A percentile compares a stretch with the other conserved stretches of the same genome.
Conservation (phyloP, 2,797 vertebrate species). For the Phyllotis vaccarum region DNA sequence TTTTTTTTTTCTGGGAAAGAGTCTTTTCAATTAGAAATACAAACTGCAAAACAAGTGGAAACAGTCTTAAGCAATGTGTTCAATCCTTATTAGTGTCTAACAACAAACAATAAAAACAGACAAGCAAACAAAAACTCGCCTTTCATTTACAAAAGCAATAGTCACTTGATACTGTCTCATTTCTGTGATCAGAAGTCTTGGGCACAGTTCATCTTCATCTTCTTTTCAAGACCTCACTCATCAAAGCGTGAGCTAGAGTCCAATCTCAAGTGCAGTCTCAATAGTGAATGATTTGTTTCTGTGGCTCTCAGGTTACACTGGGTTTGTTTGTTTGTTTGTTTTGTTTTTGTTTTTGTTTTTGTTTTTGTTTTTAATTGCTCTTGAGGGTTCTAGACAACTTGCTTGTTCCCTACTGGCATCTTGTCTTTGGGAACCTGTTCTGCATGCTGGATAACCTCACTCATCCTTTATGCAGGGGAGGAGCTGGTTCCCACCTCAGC, state of each 20-base stretch:
- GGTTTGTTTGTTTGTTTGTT: too few relatives aligned
- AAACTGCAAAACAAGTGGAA: not conserved
- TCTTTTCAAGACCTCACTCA: not conserved
- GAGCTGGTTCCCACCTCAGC: too few relatives aligned
- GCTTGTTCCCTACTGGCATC: not conserved
- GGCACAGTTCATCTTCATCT: not conserved
- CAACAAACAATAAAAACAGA: not conserved
- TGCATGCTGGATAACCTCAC: too few relatives aligned
- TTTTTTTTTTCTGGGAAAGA: not conserved
- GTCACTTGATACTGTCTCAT: not conserved
- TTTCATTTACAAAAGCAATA: not conserved
- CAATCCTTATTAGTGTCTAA: slow-evolving; percentile 8
- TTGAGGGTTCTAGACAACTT: not conserved
- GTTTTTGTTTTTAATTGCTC: not conserved
- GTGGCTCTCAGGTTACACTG: not conserved
- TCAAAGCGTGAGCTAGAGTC: not conserved
- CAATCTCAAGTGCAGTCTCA: not conserved
- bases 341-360: too few relatives aligned
- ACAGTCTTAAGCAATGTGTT: not conserved
- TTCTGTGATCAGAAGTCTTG: not conserved
- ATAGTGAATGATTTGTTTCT: not conserved
- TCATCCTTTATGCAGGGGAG: too few relatives aligned
- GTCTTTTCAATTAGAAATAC: not conserved
- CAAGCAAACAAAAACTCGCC: not conserved
- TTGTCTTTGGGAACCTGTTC: too few relatives aligned